These are phyloP conservation scores for Babyrousa celebensis DNA, from an alignment of 2,797 vertebrate genomes.

Conservation along the genomic window DNA sequence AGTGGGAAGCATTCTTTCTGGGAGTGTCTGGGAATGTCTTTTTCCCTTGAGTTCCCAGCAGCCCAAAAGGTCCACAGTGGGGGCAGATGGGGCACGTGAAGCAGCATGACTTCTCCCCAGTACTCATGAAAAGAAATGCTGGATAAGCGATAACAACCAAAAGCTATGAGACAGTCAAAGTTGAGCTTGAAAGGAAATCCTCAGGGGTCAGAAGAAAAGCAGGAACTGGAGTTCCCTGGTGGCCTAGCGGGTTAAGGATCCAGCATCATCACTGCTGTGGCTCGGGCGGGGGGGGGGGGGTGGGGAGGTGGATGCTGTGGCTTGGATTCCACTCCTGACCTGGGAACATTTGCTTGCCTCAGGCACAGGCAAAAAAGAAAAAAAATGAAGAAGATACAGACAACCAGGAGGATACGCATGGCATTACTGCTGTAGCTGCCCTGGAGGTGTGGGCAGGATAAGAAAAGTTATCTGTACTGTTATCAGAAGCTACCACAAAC, in stretches of 20 bases:
- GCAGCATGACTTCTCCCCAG: not conserved
- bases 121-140: not conserved
- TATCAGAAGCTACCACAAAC: too few species aligned
- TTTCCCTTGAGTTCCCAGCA: not conserved
- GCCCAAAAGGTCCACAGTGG: not conserved
- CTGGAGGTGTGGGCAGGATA: fast-evolving
- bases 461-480: too few species aligned
- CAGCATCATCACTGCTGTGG: too few species aligned
- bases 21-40: not conserved
- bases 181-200: not conserved
- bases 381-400: not conserved
- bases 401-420: fast-evolving
- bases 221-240: too few species aligned
- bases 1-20: not conserved
- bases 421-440: fast-evolving
- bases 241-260: too few species aligned
- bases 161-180: not conserved
- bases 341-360: too few species aligned
- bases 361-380: too few species aligned
- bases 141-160: not conserved
- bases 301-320: too few species aligned
- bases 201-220: not conserved
- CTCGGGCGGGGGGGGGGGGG: too few species aligned
- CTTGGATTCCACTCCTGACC: too few species aligned
- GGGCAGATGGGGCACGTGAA: not conserved